A percentile compares a stretch with the other conserved stretches of the same genome.
Conservation (phyloP, 2,797 vertebrate genomes). For the Meda fulgida region DNA sequence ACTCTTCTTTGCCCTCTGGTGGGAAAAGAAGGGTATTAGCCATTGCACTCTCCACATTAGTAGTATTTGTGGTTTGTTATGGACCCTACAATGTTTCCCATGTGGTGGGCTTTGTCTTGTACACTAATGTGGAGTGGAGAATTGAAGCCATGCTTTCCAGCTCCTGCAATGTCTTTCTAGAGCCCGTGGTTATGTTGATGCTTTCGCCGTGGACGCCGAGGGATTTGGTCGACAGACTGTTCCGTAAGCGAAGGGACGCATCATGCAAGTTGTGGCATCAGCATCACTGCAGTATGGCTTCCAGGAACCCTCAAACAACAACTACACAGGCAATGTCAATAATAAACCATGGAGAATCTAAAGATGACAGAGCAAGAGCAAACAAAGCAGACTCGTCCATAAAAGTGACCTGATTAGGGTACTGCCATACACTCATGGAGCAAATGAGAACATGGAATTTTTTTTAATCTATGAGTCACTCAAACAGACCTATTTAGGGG, state of each 20-base stretch:
- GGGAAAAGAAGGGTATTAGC: constrained; percentile 81
- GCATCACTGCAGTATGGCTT: not conserved
- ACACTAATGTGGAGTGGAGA: constrained; percentile 75
- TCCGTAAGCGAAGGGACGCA: constrained; percentile 57
- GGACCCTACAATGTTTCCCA: constrained; percentile 88
- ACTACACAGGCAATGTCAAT: constrained; percentile 20
- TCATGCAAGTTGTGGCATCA: constrained; percentile 22
- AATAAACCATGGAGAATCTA: not conserved
- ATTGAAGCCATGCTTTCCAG: constrained; percentile 80
- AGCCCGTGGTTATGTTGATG: constrained; percentile 83
- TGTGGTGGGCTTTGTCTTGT: constrained; percentile 76
- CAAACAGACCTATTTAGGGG: not conserved
- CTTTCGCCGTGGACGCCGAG: constrained; percentile 70
- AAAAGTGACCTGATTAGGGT: constrained; percentile 3
- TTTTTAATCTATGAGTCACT: not conserved
- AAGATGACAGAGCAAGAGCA: constrained; percentile 7
- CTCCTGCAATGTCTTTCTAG: constrained; percentile 87
- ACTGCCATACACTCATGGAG: not conserved
- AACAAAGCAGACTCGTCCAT: not conserved
- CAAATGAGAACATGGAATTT: not conserved
- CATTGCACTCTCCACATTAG: constrained; percentile 81
- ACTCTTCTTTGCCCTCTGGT: constrained; percentile 74
- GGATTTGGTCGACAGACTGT: constrained; percentile 68
- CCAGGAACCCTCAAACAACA: constrained; percentile 35
- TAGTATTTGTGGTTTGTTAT: constrained; percentile 84